Conservation (phyloP, 2,113 vertebrate species). For the Phylloscopus trochiloides region DNA sequence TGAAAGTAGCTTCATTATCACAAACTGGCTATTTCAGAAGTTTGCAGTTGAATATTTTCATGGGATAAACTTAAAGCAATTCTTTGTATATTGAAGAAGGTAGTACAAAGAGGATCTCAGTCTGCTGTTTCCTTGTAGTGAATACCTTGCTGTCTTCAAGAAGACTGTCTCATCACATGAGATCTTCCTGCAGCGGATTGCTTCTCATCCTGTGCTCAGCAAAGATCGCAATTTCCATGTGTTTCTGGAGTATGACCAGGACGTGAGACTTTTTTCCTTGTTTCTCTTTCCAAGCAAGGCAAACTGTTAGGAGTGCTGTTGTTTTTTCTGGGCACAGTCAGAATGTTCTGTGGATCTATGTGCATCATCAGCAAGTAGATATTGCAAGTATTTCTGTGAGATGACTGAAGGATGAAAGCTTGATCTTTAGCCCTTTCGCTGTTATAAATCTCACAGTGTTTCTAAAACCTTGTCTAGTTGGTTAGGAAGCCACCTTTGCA, state of each 20-base stretch:
- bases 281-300: background rate
- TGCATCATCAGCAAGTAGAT: background rate
- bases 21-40: background rate
- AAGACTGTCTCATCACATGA: conserved; percentile 98
- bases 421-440: background rate
- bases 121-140: conserved; percentile 58
- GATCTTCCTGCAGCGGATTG: conserved; percentile 91
- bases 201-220: conserved; percentile 89
- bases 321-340: background rate
- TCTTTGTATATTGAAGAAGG: background rate
- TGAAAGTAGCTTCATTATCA: background rate
- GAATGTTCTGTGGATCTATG: background rate
- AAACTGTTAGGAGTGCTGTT: background rate
- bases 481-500: background rate
- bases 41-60: background rate
- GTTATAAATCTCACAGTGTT: background rate
- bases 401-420: background rate
- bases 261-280: conserved; percentile 79
- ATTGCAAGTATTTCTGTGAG: background rate
- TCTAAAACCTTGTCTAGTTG: background rate
- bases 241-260: conserved; percentile 97
- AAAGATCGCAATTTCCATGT: conserved; percentile 96
- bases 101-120: background rate
- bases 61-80: background rate
- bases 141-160: conserved; percentile 97